Conservation (phyloP, 2,888 invertebrate genomes). For the Pseudococcus viburni region DNA sequence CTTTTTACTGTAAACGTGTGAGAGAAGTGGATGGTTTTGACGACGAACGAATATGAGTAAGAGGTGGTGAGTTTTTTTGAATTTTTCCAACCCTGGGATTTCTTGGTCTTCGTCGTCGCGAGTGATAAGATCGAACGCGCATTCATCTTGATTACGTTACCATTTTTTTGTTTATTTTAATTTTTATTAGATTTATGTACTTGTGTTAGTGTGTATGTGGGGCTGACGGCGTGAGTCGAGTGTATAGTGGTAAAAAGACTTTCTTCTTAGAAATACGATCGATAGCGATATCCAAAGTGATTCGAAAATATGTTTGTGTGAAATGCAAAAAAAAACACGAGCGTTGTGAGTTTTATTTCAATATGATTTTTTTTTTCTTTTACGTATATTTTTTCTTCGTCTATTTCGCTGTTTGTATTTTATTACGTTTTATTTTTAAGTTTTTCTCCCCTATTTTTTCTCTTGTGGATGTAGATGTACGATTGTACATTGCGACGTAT, state of each 20-base stretch:
- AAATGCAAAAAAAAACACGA: not conserved
- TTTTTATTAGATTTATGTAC: constrained; percentile 22
- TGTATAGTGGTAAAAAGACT: not conserved
- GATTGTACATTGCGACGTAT: not conserved
- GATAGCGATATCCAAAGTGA: constrained; percentile 12
- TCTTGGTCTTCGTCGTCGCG: not conserved
- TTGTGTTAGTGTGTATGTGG: not conserved
- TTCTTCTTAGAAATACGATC: not conserved
- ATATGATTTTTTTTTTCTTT: constrained; percentile 13
- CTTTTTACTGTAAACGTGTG: not conserved
- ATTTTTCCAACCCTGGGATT: not conserved
- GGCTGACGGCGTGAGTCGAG: not conserved
- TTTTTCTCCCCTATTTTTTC: not conserved
- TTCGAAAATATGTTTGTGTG: not conserved
- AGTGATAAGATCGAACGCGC: not conserved
- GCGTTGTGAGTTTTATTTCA: constrained; percentile 29
- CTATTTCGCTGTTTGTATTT: constrained; percentile 38
- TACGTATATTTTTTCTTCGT: not conserved
- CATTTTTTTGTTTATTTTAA: constrained; percentile 42
- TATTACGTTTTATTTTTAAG: constrained; percentile 29
- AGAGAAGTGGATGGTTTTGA: not conserved
- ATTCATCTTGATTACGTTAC: constrained; percentile 47
- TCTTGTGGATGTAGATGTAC: not conserved
- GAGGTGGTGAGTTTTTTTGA: not conserved
- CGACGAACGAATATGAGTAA: not conserved